phyloP scores from a whole-genome alignment of 2,113 vertebrate genomes.

The Boleophthalmus pectinirostris region DNA sequence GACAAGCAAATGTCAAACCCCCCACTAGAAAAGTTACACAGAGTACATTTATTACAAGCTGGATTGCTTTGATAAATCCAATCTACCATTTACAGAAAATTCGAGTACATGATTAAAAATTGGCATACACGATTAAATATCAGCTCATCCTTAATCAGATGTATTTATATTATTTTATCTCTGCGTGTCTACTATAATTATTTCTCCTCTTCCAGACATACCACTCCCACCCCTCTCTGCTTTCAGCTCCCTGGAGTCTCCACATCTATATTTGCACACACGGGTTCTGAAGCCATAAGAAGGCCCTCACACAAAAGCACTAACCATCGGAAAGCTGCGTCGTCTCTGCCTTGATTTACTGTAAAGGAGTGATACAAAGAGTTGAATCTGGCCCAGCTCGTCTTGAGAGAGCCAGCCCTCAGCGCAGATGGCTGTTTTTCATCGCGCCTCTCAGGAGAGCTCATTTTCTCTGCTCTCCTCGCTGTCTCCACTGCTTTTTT shows the following conservation, averaged over 20 bases:
- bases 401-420: constrained; percentile 73
- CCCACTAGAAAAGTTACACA: neutral
- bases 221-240: neutral
- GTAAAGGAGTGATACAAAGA: constrained; percentile 71
- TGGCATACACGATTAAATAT: neutral
- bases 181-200: neutral
- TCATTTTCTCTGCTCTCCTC: constrained; percentile 68
- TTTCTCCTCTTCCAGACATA: neutral
- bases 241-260: constrained; percentile 7
- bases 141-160: neutral
- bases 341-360: constrained; percentile 61
- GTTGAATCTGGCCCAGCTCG: constrained; percentile 69
- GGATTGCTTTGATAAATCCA: neutral
- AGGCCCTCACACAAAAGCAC: constrained; percentile 22
- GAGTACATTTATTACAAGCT: neutral
- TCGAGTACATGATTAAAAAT: neutral
- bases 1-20: no score
- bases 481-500: constrained; percentile 51
- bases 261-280: constrained; percentile 36
- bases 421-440: constrained; percentile 75
- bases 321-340: constrained; percentile 29
- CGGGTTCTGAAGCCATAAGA: constrained; percentile 14
- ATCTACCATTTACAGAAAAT: neutral
- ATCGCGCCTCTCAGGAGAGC: constrained; percentile 71
- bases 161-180: neutral